phyloP scores from a whole-genome alignment of 2,797 vertebrate species.

The Tachyglossus aculeatus region DNA sequence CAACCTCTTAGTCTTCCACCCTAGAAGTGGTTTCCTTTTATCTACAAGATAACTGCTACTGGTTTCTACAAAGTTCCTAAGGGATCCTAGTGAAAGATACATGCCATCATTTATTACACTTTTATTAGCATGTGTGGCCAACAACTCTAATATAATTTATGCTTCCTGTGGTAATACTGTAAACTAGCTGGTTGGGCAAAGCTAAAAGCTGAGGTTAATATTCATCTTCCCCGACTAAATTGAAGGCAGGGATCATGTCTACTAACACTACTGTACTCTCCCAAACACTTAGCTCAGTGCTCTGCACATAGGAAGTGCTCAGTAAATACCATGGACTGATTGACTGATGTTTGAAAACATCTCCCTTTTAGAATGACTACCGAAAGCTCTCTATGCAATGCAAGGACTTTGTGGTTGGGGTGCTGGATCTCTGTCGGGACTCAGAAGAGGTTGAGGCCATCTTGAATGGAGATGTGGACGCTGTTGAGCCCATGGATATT shows the following conservation, averaged over 20 bases:
- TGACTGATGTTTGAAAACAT: too few species aligned
- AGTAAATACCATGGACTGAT: too few species aligned
- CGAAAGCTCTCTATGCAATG: constrained; percentile 91
- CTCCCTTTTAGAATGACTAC: constrained; percentile 82
- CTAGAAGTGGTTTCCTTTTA: background rate
- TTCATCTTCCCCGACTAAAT: too few species aligned
- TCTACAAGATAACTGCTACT: background rate
- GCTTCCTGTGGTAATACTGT: background rate
- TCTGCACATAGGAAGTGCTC: too few species aligned
- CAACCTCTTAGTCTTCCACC: background rate
- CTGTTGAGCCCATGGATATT: constrained; percentile 70
- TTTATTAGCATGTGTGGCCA: background rate
- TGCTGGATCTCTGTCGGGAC: constrained; percentile 87
- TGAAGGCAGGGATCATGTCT: too few species aligned
- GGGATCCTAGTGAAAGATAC: background rate
- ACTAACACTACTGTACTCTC: too few species aligned
- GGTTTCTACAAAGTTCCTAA: background rate
- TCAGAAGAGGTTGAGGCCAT: constrained; percentile 89
- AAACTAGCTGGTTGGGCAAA: too few species aligned
- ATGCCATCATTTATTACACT: background rate
- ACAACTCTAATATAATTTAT: background rate
- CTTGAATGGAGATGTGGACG: constrained; percentile 83
- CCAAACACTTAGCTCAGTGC: too few species aligned
- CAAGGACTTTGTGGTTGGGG: constrained; percentile 90
- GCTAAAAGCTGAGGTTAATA: too few species aligned